phyloP scores from a whole-genome alignment of 2,113 vertebrate genomes.

The Mormoops blainvillei region DNA sequence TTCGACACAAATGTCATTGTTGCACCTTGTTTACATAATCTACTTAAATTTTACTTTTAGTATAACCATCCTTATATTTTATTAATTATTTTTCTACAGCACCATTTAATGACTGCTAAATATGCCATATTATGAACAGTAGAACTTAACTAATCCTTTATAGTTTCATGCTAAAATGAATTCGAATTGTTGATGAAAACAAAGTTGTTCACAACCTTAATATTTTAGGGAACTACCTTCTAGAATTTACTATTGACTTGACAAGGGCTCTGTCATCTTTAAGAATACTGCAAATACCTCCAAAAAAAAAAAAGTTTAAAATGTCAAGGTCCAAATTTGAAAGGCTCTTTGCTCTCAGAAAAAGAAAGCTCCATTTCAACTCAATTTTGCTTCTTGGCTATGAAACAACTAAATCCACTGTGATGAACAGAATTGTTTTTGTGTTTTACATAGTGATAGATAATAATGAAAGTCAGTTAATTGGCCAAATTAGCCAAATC shows the following conservation, averaged over 20 bases:
- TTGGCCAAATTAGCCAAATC: background rate
- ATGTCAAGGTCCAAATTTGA: background rate
- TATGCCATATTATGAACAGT: background rate
- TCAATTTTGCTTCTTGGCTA: background rate
- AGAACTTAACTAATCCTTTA: background rate
- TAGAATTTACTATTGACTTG: background rate
- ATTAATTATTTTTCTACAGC: background rate
- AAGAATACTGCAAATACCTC: background rate
- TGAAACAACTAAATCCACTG: background rate
- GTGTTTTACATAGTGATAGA: background rate
- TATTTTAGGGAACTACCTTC: background rate
- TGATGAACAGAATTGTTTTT: background rate
- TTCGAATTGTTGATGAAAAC: background rate
- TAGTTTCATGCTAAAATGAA: background rate
- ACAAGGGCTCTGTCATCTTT: background rate
- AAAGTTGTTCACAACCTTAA: background rate
- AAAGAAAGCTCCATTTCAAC: background rate
- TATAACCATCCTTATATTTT: background rate
- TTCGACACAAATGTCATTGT: background rate
- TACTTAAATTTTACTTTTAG: background rate
- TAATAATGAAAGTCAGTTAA: background rate
- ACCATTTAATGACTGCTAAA: background rate
- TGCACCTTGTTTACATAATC: background rate
- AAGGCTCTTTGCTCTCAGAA: background rate
- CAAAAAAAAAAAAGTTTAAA: background rate